Conservation (phyloP, 2,888 invertebrate genomes). For the Pomacea canaliculata region DNA sequence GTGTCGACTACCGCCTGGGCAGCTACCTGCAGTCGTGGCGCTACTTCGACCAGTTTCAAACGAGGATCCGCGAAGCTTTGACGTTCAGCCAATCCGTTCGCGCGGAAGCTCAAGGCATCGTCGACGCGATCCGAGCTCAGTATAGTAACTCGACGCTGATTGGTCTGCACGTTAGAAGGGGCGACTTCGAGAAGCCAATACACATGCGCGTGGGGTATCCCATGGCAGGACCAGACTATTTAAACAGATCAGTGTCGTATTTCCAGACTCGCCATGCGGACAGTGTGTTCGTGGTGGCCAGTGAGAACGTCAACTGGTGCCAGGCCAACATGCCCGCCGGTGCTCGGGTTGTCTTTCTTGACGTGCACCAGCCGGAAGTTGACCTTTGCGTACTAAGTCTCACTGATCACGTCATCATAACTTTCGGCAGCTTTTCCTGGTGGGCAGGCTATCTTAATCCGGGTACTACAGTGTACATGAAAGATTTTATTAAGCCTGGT, state of each 20-base stretch:
- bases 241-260: conserved; percentile 37
- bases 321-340: conserved; percentile 33
- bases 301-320: conserved; percentile 40
- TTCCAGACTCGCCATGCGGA: conserved; percentile 32
- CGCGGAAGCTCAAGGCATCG: background rate
- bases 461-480: conserved; percentile 43
- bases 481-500: conserved; percentile 22
- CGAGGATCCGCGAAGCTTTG: background rate
- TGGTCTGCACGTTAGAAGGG: conserved; percentile 19
- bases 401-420: conserved; percentile 46
- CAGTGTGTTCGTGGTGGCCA: conserved; percentile 39
- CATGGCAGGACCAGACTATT: conserved; percentile 37
- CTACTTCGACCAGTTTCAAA: conserved; percentile 4
- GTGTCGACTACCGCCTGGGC: background rate
- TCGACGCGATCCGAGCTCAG: background rate
- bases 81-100: background rate
- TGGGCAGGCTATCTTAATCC: conserved; percentile 42
- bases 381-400: conserved; percentile 41
- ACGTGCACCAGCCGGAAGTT: conserved; percentile 26
- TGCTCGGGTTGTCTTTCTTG: background rate
- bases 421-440: conserved; percentile 51
- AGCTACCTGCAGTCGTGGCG: conserved; percentile 15
- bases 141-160: conserved; percentile 10
- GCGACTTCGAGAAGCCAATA: background rate
- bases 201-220: conserved; percentile 32